Evolutionary conservation across 2,888 invertebrate species (phyloP).

Genomic region (Encarsia formosa): DNA sequence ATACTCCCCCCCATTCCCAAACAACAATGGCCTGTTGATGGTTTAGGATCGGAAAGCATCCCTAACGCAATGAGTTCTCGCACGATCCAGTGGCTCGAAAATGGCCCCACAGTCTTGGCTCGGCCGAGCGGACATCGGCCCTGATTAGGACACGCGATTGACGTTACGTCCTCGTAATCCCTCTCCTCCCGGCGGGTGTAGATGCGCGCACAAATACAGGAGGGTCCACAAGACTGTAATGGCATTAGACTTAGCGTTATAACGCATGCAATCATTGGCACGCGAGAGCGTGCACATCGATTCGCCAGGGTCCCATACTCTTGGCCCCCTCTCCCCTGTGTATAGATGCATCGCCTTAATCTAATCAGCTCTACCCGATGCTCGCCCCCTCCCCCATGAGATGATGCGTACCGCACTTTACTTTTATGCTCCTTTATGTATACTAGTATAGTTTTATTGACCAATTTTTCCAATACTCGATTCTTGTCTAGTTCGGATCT

Average conservation of each 20-base stretch:
- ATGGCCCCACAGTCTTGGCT: constrained; percentile 25
- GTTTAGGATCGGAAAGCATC: too few relatives aligned
- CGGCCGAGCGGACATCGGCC: constrained; percentile 35
- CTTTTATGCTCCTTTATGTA: too few relatives aligned
- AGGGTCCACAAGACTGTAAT: constrained; percentile 29
- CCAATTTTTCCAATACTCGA: too few relatives aligned
- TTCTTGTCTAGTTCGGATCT: too few relatives aligned
- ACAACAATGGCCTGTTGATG: too few relatives aligned
- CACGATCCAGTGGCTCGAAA: constrained; percentile 23
- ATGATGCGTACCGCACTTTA: too few relatives aligned
- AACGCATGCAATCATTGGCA: constrained; percentile 42
- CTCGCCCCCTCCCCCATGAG: not conserved
- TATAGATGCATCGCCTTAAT: constrained; percentile 7
- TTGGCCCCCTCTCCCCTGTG: not conserved
- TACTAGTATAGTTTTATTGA: too few relatives aligned
- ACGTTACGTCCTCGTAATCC: constrained; percentile 40
- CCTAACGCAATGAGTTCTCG: constrained; percentile 14
- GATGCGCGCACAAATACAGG: not conserved
- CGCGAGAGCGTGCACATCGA: constrained; percentile 38
- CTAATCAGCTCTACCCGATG: constrained; percentile 11
- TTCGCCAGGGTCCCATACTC: not conserved
- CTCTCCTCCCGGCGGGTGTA: constrained; percentile 18
- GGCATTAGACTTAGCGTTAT: constrained; percentile 35
- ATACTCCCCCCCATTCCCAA: too few relatives aligned
- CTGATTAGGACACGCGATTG: constrained; percentile 40